Conservation (phyloP, 1,140 invertebrate species). For the Panonychus citri region DNA sequence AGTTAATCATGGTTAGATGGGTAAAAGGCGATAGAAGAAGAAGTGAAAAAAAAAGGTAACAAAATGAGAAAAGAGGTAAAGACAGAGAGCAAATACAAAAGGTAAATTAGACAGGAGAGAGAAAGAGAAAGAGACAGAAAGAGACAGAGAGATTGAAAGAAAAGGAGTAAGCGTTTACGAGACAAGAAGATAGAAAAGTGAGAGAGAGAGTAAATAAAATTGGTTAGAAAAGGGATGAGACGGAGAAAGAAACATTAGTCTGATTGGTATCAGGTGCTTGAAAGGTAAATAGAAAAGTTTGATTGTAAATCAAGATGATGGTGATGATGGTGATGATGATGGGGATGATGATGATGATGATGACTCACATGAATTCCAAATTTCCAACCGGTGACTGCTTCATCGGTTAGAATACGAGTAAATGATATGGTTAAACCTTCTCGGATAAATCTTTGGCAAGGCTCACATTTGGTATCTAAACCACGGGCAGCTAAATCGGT, state of each 20-base stretch:
- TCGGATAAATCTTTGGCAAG: constrained; percentile 80
- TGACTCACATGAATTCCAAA: constrained; percentile 61
- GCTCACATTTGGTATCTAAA: constrained; percentile 61
- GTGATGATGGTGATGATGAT: too few relatives aligned
- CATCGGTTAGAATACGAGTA: constrained; percentile 91
- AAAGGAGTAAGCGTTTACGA: too few relatives aligned
- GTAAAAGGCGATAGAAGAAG: not conserved
- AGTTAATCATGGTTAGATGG: not conserved
- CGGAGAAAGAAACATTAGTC: too few relatives aligned
- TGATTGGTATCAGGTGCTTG: too few relatives aligned
- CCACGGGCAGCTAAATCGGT: constrained; percentile 61
- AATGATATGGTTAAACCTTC: constrained; percentile 85
- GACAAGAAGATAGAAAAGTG: too few relatives aligned
- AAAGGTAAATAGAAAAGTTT: not conserved
- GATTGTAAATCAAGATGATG: too few relatives aligned
- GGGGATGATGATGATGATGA: not conserved
- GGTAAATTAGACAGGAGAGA: too few relatives aligned
- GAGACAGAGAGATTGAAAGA: too few relatives aligned
- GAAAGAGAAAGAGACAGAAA: too few relatives aligned
- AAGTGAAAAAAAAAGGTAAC: not conserved
- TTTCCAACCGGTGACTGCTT: constrained; percentile 93
- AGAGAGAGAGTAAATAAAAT: too few relatives aligned
- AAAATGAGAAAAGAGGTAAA: not conserved
- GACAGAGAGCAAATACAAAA: too few relatives aligned
- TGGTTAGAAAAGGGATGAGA: not conserved